Evolutionary conservation across 2,888 invertebrate genomes (phyloP), one percentile per base, ranked within the genome.

Genomic region (Cosmia trapezina): DNA sequence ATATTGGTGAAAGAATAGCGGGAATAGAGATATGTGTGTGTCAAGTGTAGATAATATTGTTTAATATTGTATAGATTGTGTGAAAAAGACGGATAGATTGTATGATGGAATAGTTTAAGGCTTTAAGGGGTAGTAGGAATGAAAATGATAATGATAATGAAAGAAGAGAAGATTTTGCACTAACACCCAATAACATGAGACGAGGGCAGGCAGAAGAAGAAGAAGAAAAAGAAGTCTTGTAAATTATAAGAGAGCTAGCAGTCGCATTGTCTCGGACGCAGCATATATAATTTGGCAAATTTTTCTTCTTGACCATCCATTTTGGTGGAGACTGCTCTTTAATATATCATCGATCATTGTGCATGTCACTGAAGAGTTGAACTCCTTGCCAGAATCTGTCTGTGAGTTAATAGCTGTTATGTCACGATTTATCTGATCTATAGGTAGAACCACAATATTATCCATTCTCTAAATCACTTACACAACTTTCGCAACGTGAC

Each of bases 401-500:
- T n/a, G 1, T n/a, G 51, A 4, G n/a, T 22, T 51, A n/a, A 22
- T 51, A 22, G 51, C 51, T 51, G 51, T 51, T 17, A 9, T 8
- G 1, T 28, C 19, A 33, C 6, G 2, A 11, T 37, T 76, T 33
- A 54, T 69, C 76, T 51, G 57, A 59, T 59, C 54, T 22, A 4
- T 66, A 14, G 7, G 1, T 37, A 37, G 17, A 49, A 41, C 5
- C 17, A 37, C 28, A 47, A 59, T 7, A 19, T 54, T 56, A 70
- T 78, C 75, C 61, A 57, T 75, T 75, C 75, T 70, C 33, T 8
- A 12, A 43, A n/a, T 51, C 19, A 62, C 70, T 75, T 75, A 77
- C 70, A 62, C 70, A 33, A 78, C 78, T 75, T 75, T 78, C 75
- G 14, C 61, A 4, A 51, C 75, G 43, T 56, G 78, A 70, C 78